These are phyloP conservation scores for Argyrosomus regius DNA, from an alignment of 2,797 vertebrate species.

Conservation along the genomic window DNA sequence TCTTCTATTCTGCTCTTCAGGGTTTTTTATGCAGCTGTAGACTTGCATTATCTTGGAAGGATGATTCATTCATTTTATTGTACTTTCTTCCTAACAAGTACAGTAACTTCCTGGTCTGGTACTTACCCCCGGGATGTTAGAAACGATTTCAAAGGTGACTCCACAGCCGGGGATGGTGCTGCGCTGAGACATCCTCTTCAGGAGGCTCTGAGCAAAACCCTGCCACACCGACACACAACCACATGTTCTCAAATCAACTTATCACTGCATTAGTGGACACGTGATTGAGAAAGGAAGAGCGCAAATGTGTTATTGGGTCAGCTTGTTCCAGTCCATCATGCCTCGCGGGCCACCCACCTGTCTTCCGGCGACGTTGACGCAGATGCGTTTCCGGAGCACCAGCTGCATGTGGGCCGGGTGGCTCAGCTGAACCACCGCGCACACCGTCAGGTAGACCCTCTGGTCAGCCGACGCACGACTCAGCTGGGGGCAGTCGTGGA, in stretches of 20 bases:
- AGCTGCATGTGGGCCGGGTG: constrained; percentile 95
- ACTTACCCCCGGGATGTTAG: constrained; percentile 96
- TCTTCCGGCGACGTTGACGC: constrained; percentile 87
- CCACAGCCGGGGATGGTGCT: constrained; percentile 93
- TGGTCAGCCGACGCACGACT: constrained; percentile 89
- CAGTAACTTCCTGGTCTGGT: background rate
- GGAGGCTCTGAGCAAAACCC: constrained; percentile 95
- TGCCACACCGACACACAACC: constrained; percentile 63
- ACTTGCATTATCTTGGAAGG: too few species aligned
- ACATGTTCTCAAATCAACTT: background rate
- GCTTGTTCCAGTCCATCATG: too few species aligned
- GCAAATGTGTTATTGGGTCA: background rate
- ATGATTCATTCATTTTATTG: background rate
- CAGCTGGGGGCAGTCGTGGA: constrained; percentile 92
- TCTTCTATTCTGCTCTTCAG: background rate
- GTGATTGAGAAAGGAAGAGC: too few species aligned
- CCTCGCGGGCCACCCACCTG: constrained; percentile 71
- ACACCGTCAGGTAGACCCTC: constrained; percentile 92
- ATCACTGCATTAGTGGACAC: too few species aligned
- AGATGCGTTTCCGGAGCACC: constrained; percentile 93
- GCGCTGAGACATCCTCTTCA: constrained; percentile 94
- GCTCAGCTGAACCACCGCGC: constrained; percentile 90
- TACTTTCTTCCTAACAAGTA: background rate
- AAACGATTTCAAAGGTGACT: constrained; percentile 96
- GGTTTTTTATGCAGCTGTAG: background rate